A percentile compares a stretch with the other conserved stretches of the same genome.
phyloP scores from a whole-genome alignment of 2,797 vertebrate species.

The Sebastes iracundus region DNA sequence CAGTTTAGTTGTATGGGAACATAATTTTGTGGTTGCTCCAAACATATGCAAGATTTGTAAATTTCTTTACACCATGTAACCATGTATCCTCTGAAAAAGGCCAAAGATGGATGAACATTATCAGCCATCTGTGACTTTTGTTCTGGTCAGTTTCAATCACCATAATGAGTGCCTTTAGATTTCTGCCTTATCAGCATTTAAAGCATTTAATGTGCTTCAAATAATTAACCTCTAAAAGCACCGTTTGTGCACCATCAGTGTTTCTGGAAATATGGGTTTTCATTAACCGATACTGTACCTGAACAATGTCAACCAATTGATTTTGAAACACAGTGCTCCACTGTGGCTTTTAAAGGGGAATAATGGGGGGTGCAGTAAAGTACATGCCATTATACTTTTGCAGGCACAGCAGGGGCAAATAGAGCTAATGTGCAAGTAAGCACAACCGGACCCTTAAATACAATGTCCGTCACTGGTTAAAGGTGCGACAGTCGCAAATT shows the following conservation, averaged over 20 bases:
- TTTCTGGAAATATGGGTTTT: not conserved
- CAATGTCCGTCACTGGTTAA: not conserved
- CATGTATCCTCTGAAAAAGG: not conserved
- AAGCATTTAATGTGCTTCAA: not conserved
- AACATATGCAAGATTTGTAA: not conserved
- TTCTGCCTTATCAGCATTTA: not conserved
- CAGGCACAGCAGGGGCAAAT: conserved; percentile 12
- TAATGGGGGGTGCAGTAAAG: not conserved
- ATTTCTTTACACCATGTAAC: not conserved
- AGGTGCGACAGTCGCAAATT: not conserved
- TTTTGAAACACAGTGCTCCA: not conserved
- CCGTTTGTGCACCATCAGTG: not conserved
- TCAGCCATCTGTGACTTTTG: not conserved
- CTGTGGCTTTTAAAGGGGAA: not conserved
- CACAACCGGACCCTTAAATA: not conserved
- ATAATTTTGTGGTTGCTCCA: rapidly evolving
- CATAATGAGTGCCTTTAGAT: not conserved
- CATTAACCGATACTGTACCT: not conserved
- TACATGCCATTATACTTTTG: not conserved
- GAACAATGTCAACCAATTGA: not conserved
- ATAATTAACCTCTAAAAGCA: not conserved
- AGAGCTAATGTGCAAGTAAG: not conserved
- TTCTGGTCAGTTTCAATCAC: not conserved
- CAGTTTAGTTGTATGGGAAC: no score
- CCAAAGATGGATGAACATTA: not conserved